phyloP scores from a whole-genome alignment of 2,888 invertebrate genomes.

The Sphaeridia pumilis region DNA sequence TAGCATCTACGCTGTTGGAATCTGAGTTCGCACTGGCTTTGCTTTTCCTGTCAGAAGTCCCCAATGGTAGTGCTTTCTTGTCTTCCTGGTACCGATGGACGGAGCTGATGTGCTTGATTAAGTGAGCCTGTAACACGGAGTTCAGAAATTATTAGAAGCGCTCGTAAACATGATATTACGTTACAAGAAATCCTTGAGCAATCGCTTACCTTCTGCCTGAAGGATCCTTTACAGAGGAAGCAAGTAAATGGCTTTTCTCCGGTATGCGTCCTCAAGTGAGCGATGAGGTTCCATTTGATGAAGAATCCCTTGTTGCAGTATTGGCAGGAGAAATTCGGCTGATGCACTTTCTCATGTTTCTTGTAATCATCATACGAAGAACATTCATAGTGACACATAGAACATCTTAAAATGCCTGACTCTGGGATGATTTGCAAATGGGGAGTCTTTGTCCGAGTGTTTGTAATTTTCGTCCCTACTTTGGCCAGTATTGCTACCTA shows the following conservation, averaged over 20 bases:
- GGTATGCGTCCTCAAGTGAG: slow-evolving; percentile 35
- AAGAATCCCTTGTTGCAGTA: slow-evolving; percentile 36
- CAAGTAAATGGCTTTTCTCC: slow-evolving; percentile 36
- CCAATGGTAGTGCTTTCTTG: slow-evolving; percentile 23
- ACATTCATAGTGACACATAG: slow-evolving; percentile 36
- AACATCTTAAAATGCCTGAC: slow-evolving; percentile 32
- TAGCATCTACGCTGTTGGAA: slow-evolving; percentile 20
- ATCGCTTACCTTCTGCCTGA: slow-evolving; percentile 33
- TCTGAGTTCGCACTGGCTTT: slow-evolving; percentile 12
- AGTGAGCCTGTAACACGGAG: slow-evolving; percentile 26
- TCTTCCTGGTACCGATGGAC: slow-evolving; percentile 36
- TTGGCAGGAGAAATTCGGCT: slow-evolving; percentile 36
- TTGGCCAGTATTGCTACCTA: slow-evolving; percentile 31
- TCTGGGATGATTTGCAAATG: slow-evolving; percentile 36
- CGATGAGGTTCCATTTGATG: slow-evolving; percentile 36
- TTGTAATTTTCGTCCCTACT: slow-evolving; percentile 35
- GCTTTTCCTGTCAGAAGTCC: slow-evolving; percentile 7
- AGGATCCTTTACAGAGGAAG: slow-evolving; percentile 36
- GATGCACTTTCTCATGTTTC: slow-evolving; percentile 36
- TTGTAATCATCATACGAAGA: slow-evolving; percentile 36
- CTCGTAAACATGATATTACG: background rate
- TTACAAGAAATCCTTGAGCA: background rate
- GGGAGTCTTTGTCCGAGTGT: slow-evolving; percentile 36
- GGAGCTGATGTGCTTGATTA: slow-evolving; percentile 35
- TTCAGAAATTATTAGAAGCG: background rate